Percentiles rank a stretch among this genome's conserved stretches.
Evolutionary conservation across 2,888 invertebrate species (phyloP).

Genomic region (Orthosia cruda): DNA sequence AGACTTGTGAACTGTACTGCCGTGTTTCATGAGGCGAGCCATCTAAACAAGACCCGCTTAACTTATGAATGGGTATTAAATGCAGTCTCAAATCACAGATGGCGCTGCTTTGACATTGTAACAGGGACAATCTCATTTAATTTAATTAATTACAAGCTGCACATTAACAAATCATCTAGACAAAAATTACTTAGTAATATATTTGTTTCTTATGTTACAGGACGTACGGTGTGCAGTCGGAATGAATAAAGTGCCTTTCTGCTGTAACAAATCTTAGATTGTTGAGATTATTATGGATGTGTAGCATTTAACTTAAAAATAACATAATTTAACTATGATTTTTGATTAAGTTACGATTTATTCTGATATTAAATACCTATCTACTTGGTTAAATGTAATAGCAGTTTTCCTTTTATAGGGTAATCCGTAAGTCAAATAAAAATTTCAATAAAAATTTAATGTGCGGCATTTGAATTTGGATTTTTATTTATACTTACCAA

Average conservation of each 20-base stretch:
- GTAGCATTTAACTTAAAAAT: background rate
- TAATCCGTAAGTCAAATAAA: background rate
- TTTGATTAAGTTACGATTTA: background rate
- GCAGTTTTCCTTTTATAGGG: background rate
- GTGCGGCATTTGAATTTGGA: background rate
- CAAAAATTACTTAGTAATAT: background rate
- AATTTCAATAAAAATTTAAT: conserved; percentile 20
- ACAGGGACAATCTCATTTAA: background rate
- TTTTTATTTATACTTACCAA: conserved; percentile 11
- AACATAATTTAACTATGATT: background rate
- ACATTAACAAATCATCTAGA: background rate
- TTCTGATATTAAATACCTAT: background rate
- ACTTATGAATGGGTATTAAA: background rate
- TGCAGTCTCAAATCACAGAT: conserved; percentile 39
- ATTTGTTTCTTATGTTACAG: conserved; percentile 57
- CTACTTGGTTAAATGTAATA: background rate
- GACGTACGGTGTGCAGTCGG: conserved; percentile 65
- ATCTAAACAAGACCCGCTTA: background rate
- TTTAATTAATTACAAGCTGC: background rate
- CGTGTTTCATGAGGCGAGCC: background rate
- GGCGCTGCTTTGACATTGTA: conserved; percentile 30
- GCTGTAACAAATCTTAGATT: background rate
- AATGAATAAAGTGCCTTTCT: background rate
- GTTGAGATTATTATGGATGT: background rate
- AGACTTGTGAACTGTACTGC: too few species aligned